phyloP scores from a whole-genome alignment of 1,140 invertebrate genomes.

The Probaryconus sp. region DNA sequence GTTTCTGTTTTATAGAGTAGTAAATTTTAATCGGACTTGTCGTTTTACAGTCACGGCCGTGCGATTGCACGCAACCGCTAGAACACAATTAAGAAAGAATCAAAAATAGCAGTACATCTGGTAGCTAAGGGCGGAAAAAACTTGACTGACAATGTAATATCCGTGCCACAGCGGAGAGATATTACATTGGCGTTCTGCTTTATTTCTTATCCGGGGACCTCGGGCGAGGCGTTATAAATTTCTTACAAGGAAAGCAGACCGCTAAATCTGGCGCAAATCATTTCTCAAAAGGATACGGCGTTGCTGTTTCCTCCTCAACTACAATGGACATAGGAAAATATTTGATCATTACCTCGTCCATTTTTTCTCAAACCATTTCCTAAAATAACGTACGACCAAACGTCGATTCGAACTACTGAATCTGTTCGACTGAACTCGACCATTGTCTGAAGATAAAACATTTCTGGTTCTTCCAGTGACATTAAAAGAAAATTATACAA shows the following conservation, averaged over 20 bases:
- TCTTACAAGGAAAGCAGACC: constrained; percentile 37
- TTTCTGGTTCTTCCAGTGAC: constrained; percentile 4
- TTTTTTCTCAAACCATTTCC: no score
- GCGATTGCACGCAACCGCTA: constrained; percentile 46
- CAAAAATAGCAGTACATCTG: constrained; percentile 67
- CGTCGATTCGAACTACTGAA: no score
- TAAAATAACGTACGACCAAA: no score
- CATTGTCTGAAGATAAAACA: no score
- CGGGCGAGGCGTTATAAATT: constrained; percentile 52
- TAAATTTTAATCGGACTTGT: constrained; percentile 47
- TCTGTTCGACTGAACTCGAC: no score
- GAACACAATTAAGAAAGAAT: constrained; percentile 66
- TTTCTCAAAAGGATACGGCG: constrained; percentile 18
- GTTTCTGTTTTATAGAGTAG: constrained; percentile 49
- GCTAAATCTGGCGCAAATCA: constrained; percentile 38
- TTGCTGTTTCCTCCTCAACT: constrained; percentile 24
- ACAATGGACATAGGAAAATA: no score
- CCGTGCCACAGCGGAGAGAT: constrained; percentile 56
- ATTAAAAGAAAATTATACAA: constrained; percentile 50
- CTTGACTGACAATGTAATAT: constrained; percentile 70
- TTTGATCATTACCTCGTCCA: no score
- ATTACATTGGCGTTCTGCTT: constrained; percentile 59
- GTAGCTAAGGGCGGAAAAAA: constrained; percentile 66
- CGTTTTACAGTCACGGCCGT: constrained; percentile 46
- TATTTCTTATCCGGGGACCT: constrained; percentile 60